Base-by-base conservation (phyloP, 2,888 invertebrate genomes). In the Cheilosia grossa region DNA sequence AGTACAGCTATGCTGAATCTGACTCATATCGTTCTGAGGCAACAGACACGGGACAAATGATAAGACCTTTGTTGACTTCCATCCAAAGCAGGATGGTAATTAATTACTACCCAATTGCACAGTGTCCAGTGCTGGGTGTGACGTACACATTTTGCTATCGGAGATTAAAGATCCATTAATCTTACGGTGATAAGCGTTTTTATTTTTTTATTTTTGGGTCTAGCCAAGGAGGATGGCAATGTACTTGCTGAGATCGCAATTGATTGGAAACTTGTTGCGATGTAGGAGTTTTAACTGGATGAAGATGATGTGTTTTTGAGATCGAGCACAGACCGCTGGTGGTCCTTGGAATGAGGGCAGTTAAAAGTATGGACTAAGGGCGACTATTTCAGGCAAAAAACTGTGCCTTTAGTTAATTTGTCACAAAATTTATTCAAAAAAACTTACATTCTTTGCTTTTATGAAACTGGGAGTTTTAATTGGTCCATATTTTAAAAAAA, bases 11-110 rank as follows among this genome's bases (percentile, higher is more conserved):
- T n/a, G 21, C 4, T 7, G 47, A 15, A 9, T 19, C 15, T 30
- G 13, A 17, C 17, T 33, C 42, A 17, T 27, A 27, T 51, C 33
- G 6, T n/a, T n/a, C 30, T 5, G 27, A 27, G 47, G 19, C 51
- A 51, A 13, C 15, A 37, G 49, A 27, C 10, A 24, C 7, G 17
- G 19, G 37, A 24, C 40, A 19, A 61, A 33, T 59, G 75, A 75
- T 75, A 75, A 59, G 75, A 59, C 67, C 67, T 75, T 59, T 75
- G 75, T 75, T 75, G 75, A 75, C 75, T 75, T 59, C 49, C 58
- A 70, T 81, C 61, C 30, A 72, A 82, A 82, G 70, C 66, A 66
- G 70, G 40, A 53, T 42, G 42, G 24, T 59, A 56, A 77, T 82
- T 77, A 82, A 77, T 82, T 77, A 66, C 70, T 72, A 66, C 66